phyloP scores from a whole-genome alignment of 1,140 invertebrate species.

The Phenacoccus solenopsis region DNA sequence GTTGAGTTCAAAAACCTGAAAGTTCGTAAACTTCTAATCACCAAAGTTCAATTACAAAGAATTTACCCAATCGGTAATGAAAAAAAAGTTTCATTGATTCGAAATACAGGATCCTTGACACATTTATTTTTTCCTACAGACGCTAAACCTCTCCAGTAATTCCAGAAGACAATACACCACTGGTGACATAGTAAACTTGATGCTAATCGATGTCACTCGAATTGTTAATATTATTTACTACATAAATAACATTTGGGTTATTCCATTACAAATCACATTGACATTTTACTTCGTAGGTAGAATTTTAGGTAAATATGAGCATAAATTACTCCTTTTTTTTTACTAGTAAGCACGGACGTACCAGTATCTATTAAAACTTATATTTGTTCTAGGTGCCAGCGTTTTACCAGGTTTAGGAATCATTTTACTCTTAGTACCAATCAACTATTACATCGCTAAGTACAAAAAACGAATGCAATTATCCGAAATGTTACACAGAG shows the following conservation, averaged over 20 bases:
- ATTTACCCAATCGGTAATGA: no score
- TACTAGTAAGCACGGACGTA: no score
- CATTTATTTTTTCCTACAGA: slow-evolving; percentile 33
- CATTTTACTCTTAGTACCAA: neutral
- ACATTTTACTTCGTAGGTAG: slow-evolving; percentile 84
- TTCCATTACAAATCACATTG: slow-evolving; percentile 77
- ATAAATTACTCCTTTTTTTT: no score
- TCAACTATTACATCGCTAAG: neutral
- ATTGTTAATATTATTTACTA: slow-evolving; percentile 81
- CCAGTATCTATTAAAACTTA: no score
- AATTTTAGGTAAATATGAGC: slow-evolving; percentile 38
- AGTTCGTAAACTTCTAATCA: no score
- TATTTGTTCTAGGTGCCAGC: neutral
- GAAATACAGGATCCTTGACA: no score
- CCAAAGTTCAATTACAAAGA: no score
- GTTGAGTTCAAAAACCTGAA: no score
- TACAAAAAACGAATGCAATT: neutral
- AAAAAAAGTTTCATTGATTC: neutral
- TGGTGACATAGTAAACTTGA: slow-evolving; percentile 85
- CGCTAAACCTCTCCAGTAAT: slow-evolving; percentile 59
- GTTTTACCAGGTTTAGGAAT: neutral
- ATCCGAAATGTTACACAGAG: neutral
- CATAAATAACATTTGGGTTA: slow-evolving; percentile 94
- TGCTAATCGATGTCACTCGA: slow-evolving; percentile 73
- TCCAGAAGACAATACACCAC: slow-evolving; percentile 68